Evolutionary conservation across 2,888 invertebrate species (phyloP), one percentile per base, ranked within the genome.

Genomic region (Aspidiotus destructor): DNA sequence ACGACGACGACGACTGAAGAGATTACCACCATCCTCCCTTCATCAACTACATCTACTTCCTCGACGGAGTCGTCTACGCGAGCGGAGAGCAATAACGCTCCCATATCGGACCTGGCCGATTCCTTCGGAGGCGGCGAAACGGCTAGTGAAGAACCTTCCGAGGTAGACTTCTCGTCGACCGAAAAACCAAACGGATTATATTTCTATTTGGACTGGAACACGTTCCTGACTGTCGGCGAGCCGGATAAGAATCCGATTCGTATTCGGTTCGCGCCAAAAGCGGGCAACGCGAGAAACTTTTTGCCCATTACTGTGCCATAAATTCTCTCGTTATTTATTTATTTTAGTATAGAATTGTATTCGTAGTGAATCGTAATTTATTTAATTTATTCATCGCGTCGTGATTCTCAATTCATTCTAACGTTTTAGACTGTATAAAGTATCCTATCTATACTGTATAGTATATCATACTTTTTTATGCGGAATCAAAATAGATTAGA

Each of bases 181-280:
- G 57, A 61, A 88, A 7, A 42, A 64, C 68, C 53, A 73, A 89
- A 86, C 70, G 92, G 91, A 0, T 86, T 91, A 72, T 92, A 91
- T 75, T 91, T 90, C 79, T 82, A 91, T 75, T 80, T 89, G 8
- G 92, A 92, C 75, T 90, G 90, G 89, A 91, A 92, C 75, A 84
- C 87, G 67, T 92, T 92, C 75, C 80, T 91, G 16, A 89, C 90
- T 78, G 89, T 91, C 6, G 91, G 90, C 11, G 87, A 87, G 28
- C 86, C 84, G 53, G 84, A 83, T 71, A 80, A 79, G 13, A 83
- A 82, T 48, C 74, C 73, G 42, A 87, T 91, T 0, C 87, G 89
- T 74, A 83, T 92, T 73, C 83, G 88, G 74, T 87, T 91, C 73
- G 85, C 87, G 73, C 90, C 90, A 0, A 89, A 87, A 79, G 82